A percentile compares a stretch with the other conserved stretches of the same genome.
phyloP scores from a whole-genome alignment of 1,140 invertebrate species.

The Himalopsyche phryganea region DNA sequence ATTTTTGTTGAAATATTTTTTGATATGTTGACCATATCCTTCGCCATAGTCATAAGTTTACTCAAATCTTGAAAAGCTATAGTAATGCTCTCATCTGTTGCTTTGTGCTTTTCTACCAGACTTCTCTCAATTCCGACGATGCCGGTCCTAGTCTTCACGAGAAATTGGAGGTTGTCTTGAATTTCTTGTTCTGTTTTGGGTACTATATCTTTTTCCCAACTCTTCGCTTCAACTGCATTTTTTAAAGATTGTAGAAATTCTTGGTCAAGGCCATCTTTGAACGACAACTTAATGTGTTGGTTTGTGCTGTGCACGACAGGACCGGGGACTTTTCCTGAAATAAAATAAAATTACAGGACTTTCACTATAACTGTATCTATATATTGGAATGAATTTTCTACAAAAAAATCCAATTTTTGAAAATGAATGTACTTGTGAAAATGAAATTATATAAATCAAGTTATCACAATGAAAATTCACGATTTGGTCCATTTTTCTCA shows the following conservation, averaged over 20 bases:
- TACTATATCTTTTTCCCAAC: constrained; percentile 55
- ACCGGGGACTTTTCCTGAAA: constrained; percentile 66
- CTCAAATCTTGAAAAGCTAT: constrained; percentile 93
- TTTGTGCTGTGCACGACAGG: constrained; percentile 68
- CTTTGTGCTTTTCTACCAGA: constrained; percentile 84
- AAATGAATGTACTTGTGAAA: too few relatives aligned
- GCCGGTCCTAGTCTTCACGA: constrained; percentile 74
- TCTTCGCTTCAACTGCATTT: constrained; percentile 58
- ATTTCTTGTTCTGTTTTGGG: constrained; percentile 24
- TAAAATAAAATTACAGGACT: too few relatives aligned
- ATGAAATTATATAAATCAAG: too few relatives aligned
- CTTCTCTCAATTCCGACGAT: constrained; percentile 95
- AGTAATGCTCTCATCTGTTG: constrained; percentile 86
- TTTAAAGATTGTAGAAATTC: constrained; percentile 65
- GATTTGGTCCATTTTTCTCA: too few relatives aligned
- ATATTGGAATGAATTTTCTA: too few relatives aligned
- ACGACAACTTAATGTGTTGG: constrained; percentile 82
- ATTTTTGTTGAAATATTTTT: constrained; percentile 93
- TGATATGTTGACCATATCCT: constrained; percentile 93
- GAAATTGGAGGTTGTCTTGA: constrained; percentile 37
- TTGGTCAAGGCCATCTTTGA: constrained; percentile 76
- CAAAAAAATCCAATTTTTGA: too few relatives aligned
- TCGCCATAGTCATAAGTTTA: constrained; percentile 92
- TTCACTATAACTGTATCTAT: too few relatives aligned
- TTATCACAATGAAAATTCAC: too few relatives aligned